phyloP scores from a whole-genome alignment of 1,140 invertebrate species.

The Aphaenogaster ashmeadi region DNA sequence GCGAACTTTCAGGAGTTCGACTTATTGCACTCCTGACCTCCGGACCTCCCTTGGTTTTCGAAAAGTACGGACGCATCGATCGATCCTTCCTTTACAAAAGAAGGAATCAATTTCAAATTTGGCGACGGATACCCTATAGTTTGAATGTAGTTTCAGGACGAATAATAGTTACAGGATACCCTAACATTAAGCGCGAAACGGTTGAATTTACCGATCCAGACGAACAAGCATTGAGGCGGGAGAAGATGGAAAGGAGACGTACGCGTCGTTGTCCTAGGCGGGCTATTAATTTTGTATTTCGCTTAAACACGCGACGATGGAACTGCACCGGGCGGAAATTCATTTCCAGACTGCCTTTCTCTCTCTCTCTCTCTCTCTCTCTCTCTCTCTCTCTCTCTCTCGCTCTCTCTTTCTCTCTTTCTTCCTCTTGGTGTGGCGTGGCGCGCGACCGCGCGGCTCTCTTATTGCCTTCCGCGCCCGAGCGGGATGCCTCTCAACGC shows the following conservation, averaged over 20 bases:
- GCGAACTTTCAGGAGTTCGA: background rate
- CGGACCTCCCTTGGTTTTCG: background rate
- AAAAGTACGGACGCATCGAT: background rate
- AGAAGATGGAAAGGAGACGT: conserved; percentile 26
- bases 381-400: background rate
- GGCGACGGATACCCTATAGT: background rate
- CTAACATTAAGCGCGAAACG: background rate
- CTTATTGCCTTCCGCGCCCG: conserved; percentile 73
- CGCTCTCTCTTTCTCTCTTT: background rate
- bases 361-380: background rate
- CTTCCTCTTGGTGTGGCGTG: conserved; percentile 23
- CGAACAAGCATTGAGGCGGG: background rate
- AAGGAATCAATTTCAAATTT: conserved; percentile 5
- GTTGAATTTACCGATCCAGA: conserved; percentile 31
- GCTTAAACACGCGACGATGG: conserved; percentile 75
- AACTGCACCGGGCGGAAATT: conserved; percentile 75
- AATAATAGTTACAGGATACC: background rate
- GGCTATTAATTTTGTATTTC: conserved; percentile 78
- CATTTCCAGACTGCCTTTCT: conserved; percentile 67
- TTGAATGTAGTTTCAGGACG: background rate
- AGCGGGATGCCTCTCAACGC: conserved; percentile 59
- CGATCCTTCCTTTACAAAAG: background rate
- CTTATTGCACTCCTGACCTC: conserved; percentile 22
- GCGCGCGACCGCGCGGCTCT: conserved; percentile 68
- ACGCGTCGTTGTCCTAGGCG: conserved; percentile 49